Conservation (phyloP, 2,113 vertebrate species). For the Acanthochromis polyacanthus region DNA sequence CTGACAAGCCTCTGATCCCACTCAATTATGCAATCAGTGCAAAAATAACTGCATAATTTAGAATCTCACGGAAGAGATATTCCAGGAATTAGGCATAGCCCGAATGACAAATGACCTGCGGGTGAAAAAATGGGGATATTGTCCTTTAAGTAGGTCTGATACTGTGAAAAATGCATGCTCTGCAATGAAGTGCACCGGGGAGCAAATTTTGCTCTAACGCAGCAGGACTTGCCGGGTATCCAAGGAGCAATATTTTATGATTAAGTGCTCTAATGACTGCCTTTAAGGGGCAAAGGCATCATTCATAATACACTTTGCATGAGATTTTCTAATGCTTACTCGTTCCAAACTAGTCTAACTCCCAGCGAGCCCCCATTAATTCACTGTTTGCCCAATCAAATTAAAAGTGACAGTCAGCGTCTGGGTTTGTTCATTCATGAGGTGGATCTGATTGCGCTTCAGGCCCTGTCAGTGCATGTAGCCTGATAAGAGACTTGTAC, state of each 20-base stretch:
- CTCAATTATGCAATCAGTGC: constrained; percentile 18
- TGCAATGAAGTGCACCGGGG: constrained; percentile 1
- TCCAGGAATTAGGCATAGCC: background rate
- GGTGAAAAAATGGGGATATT: constrained; percentile 22
- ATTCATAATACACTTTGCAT: constrained; percentile 51
- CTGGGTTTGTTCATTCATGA: constrained; percentile 58
- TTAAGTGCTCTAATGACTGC: constrained; percentile 67
- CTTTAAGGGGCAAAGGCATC: constrained; percentile 56
- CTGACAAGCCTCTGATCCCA: background rate
- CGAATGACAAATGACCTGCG: constrained; percentile 35
- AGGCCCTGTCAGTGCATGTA: constrained; percentile 44
- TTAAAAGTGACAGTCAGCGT: constrained; percentile 68
- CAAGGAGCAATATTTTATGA: constrained; percentile 62
- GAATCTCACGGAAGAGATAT: constrained; percentile 20
- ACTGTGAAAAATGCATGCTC: constrained; percentile 42
- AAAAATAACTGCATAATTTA: constrained; percentile 43
- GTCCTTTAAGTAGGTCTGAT: constrained; percentile 47
- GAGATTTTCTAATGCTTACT: constrained; percentile 20
- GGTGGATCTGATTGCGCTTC: constrained; percentile 68
- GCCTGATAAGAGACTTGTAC: constrained; percentile 69
- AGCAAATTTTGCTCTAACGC: constrained; percentile 31
- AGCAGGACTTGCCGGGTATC: constrained; percentile 29
- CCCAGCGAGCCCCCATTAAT: constrained; percentile 54
- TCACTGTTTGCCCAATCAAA: constrained; percentile 72
- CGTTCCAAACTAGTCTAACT: constrained; percentile 43